Percentiles rank a stretch among this genome's conserved stretches.
Conservation (phyloP, 2,797 vertebrate species). For the Pseudochirops cupreus region DNA sequence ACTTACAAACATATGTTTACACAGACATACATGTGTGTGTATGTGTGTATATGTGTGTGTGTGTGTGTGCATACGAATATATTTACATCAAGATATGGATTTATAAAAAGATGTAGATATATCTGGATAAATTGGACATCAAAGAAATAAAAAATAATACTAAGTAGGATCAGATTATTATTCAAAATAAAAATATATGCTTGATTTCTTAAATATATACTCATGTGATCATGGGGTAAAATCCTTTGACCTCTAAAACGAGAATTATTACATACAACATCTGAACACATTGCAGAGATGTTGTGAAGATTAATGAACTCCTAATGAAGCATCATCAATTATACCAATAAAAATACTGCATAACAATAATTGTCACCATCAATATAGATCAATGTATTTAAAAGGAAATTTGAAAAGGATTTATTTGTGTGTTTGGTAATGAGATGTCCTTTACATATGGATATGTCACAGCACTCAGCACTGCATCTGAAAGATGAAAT, state of each 20-base stretch:
- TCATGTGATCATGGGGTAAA: not conserved
- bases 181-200: not conserved
- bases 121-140: not conserved
- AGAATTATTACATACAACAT: not conserved
- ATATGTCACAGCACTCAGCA: constrained; percentile 7
- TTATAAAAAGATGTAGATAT: not conserved
- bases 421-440: not conserved
- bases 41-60: not conserved
- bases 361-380: not conserved
- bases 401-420: not conserved
- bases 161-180: not conserved
- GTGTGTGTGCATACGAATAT: not conserved
- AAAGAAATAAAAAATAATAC: not conserved
- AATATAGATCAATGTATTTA: not conserved
- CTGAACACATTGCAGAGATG: not conserved
- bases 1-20: no score
- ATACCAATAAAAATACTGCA: not conserved
- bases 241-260: constrained; percentile 32
- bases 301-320: constrained; percentile 4
- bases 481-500: not conserved
- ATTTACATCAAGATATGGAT: not conserved
- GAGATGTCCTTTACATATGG: not conserved
- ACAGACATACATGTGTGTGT: not conserved
- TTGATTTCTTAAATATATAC: constrained; percentile 18
- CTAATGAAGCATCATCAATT: not conserved